Evolutionary conservation across 1,140 invertebrate species (phyloP), one percentile per base, ranked within the genome.

Genomic region (Nephila pilipes): DNA sequence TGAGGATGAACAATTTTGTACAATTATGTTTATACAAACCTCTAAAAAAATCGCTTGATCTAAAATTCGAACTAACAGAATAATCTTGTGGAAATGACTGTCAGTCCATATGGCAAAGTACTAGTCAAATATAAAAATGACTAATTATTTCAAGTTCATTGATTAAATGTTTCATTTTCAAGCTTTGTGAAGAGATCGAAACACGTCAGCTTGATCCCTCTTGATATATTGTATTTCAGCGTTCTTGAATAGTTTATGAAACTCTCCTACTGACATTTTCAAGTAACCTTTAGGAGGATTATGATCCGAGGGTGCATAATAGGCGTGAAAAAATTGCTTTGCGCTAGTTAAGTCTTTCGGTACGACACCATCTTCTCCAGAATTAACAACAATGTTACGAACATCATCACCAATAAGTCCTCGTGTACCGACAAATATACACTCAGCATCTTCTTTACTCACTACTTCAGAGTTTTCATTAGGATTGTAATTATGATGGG

Each of bases 231-330:
- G 93, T 46, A 94, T 94, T 20, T 94, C 94, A 20, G 94, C 94
- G 57, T 94, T 87, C 46, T 94, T 93, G 88, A 94, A 94, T 25
- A 94, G 32, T 38, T 94, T 89, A 20, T 94, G 85, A 54, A 94
- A 94, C 88, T 94, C 94, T 55, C 94, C 58, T 2, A 92, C 29
- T 18, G 94, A 75, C 90, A 94, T 92, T 69, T 88, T 87, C n/a
- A 94, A 46, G 55, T 94, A 94, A 25, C 94, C 94, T 83, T 94
- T 87, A 18, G 94, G 94, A 16, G 94, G 94, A 22, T 93, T 46
- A 32, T 94, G 94, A 60, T 94, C 94, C 10, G 93, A 87, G 54
- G 94, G 90, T 8, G 94, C 94, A 60, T 94, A 94, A 58, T 94
- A 94, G 18, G 94, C 94, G 54, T 94, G 94, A 46, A 94, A 94